Evolutionary conservation across 2,888 invertebrate species (phyloP).

Genomic region (Lycophotia porphyrea): DNA sequence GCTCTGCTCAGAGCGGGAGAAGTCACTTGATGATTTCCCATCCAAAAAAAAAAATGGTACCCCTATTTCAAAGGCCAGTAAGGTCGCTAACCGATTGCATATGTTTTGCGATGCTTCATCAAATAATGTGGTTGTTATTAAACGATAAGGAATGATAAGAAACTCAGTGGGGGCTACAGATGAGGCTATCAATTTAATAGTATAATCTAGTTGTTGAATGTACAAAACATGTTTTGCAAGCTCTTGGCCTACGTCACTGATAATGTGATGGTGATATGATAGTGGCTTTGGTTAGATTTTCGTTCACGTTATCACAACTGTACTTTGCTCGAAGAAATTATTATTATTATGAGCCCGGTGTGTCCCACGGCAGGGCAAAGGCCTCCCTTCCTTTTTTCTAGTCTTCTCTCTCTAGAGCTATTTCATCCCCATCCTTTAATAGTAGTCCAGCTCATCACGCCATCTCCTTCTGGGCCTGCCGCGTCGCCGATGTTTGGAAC

Average conservation of each 20-base stretch:
- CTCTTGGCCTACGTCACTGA: slow-evolving; percentile 22
- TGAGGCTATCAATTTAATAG: slow-evolving; percentile 24
- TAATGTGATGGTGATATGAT: background rate
- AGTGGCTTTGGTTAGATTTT: slow-evolving; percentile 4
- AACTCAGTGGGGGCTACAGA: slow-evolving; percentile 47
- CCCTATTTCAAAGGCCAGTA: background rate
- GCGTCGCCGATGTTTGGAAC: no score
- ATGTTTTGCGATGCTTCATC: slow-evolving; percentile 8
- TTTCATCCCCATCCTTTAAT: no score
- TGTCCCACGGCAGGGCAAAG: no score
- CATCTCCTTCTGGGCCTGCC: no score
- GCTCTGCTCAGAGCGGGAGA: no score
- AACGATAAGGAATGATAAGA: slow-evolving; percentile 38
- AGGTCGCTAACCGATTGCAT: slow-evolving; percentile 19
- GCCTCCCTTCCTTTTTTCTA: no score
- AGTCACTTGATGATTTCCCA: no score
- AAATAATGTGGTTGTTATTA: slow-evolving; percentile 25
- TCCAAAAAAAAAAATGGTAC: no score
- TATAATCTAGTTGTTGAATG: background rate
- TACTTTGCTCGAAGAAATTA: no score
- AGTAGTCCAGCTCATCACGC: no score
- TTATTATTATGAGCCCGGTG: no score
- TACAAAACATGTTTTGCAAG: slow-evolving; percentile 53
- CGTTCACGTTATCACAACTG: background rate
- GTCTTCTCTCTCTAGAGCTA: no score